Base-by-base conservation (phyloP, 1,140 invertebrate genomes). In the Drosophila cardini region DNA sequence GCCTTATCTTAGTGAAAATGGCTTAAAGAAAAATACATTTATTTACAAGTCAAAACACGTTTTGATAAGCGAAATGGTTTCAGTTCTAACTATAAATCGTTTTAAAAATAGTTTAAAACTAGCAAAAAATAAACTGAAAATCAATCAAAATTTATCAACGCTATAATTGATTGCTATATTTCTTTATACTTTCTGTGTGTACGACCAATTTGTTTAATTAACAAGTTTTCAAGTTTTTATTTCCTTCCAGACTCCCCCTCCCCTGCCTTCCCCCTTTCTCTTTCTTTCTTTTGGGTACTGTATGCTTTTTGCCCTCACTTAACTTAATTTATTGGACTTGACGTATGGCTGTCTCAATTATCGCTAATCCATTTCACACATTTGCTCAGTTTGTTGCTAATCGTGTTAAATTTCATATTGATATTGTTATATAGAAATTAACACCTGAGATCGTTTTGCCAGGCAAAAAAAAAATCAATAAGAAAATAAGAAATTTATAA, bases 351-450 rank as follows among this genome's bases (percentile, higher is more conserved):
- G 63, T 45, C 64, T 62, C 72, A 85, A 76, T 83, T 76, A 76
- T 63, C 61, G 57, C 13, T 76, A 68, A 80, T 72, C 56, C 58
- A 56, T 48, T 50, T 48, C 56, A 50, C 63, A 56, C 71, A 69
- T 83, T 84, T 80, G 57, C 73, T 36, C 48, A 48, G 48, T 62
- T 64, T 67, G 56, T 76, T 79, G 67, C 71, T 73, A 73, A 73
- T 73, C 71, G 71, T 48, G n/a, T 69, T 61, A 34, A n/a, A 67
- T 75, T 62, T 56, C 53, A 48, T 69, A 58, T 78, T 82, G 67
- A 77, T 61, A 68, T 64, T 77, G 56, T 74, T 80, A 86, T 57
- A 61, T 58, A 75, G 78, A 78, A 87, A 86, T 86, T 86, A 63
- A 72, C 83, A 86, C 83, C 70, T 16, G 38, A 63, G 46, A 26